Conservation (phyloP, 2,113 vertebrate genomes). For the Solenodon paradoxus region DNA sequence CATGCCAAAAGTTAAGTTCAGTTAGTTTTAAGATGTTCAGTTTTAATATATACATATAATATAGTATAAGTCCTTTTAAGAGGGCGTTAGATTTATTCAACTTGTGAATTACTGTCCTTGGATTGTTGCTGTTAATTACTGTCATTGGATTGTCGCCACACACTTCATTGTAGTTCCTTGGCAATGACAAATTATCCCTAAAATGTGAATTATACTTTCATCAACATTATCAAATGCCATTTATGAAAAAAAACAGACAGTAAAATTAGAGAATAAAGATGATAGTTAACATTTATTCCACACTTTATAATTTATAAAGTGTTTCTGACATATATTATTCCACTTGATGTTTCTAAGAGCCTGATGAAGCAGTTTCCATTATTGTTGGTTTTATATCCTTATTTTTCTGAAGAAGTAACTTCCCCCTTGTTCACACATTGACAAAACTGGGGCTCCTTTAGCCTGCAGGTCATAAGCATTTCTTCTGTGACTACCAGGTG, state of each 20-base stretch:
- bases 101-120: not conserved
- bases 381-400: not conserved
- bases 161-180: not conserved
- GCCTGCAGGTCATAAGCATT: not conserved
- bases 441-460: not conserved
- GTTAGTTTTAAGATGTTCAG: not conserved
- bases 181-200: not conserved
- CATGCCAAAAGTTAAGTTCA: not conserved
- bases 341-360: not conserved
- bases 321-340: not conserved
- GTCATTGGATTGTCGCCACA: not conserved
- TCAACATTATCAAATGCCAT: not conserved
- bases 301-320: constrained; percentile 23
- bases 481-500: not conserved
- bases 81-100: constrained; percentile 22
- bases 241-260: not conserved
- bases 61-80: not conserved
- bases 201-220: not conserved
- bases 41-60: constrained; percentile 3
- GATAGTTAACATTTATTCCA: constrained; percentile 30
- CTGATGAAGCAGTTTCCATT: not conserved
- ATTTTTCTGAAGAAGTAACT: constrained; percentile 18
- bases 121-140: constrained; percentile 25
- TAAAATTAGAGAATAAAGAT: constrained; percentile 12
- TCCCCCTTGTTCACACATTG: not conserved